Evolutionary conservation across 2,888 invertebrate species (phyloP).

Genomic region (Melipona bicolor): DNA sequence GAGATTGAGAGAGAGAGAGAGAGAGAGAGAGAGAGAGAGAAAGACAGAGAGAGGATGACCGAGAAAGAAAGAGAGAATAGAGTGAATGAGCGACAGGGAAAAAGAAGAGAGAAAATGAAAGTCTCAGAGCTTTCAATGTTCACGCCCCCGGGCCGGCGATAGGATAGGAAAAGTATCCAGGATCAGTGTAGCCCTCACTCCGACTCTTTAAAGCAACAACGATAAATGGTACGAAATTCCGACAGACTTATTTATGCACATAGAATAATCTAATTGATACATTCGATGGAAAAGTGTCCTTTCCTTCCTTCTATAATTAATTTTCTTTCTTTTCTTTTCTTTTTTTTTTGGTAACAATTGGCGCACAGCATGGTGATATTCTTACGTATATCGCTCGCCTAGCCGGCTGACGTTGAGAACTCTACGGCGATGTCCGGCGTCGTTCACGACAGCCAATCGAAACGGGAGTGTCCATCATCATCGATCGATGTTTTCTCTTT

Average conservation of each 20-base stretch:
- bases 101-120: slow-evolving; percentile 25
- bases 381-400: slow-evolving; percentile 77
- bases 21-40: slow-evolving; percentile 4
- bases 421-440: slow-evolving; percentile 55
- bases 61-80: slow-evolving; percentile 30
- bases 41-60: slow-evolving; percentile 6
- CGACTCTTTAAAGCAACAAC: slow-evolving; percentile 36
- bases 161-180: slow-evolving; percentile 67
- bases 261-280: not conserved
- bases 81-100: slow-evolving; percentile 15
- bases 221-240: slow-evolving; percentile 20
- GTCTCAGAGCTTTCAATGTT: slow-evolving; percentile 79
- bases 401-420: slow-evolving; percentile 79
- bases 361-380: not conserved
- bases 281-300: slow-evolving; percentile 31
- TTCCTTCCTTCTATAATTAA: slow-evolving; percentile 9
- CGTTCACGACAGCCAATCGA: slow-evolving; percentile 49
- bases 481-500: slow-evolving; percentile 49
- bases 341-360: not conserved
- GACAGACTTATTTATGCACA: slow-evolving; percentile 20
- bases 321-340: not conserved
- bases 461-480: slow-evolving; percentile 42
- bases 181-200: slow-evolving; percentile 44
- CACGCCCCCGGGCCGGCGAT: slow-evolving; percentile 82
- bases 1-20: slow-evolving; percentile 25